Percentiles rank a stretch among this genome's conserved stretches.
phyloP scores from a whole-genome alignment of 2,113 vertebrate genomes.

The Microtus montanus region DNA sequence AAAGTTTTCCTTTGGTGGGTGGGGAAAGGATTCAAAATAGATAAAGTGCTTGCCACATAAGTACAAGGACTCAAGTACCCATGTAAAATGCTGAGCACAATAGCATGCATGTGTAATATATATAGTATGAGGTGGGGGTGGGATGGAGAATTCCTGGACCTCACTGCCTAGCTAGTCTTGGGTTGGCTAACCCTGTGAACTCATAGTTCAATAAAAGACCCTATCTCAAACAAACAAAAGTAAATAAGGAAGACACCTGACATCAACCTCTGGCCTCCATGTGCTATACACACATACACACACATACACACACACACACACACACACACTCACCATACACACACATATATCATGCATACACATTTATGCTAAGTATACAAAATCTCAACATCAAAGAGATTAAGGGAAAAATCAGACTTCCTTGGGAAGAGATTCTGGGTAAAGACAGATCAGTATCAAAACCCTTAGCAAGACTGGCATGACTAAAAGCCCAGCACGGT shows the following conservation, averaged over 20 bases:
- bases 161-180: background rate
- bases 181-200: background rate
- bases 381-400: constrained; percentile 45
- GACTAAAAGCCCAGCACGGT: background rate
- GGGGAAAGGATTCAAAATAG: background rate
- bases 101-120: background rate
- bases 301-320: too few species aligned
- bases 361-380: background rate
- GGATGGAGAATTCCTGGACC: too few species aligned
- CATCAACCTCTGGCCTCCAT: background rate
- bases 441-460: constrained; percentile 54
- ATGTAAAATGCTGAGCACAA: background rate
- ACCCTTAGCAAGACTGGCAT: background rate
- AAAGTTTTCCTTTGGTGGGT: too few species aligned
- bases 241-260: background rate
- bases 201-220: background rate
- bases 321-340: background rate
- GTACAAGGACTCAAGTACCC: background rate
- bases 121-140: background rate
- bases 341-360: background rate
- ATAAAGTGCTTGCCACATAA: background rate
- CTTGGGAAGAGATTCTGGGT: background rate
- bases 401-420: constrained; percentile 19
- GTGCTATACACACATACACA: too few species aligned
- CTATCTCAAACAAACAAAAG: background rate